Percentiles rank a stretch among this genome's conserved stretches.
phyloP scores from a whole-genome alignment of 2,888 invertebrate species.

The Phrixothrix hirtus region DNA sequence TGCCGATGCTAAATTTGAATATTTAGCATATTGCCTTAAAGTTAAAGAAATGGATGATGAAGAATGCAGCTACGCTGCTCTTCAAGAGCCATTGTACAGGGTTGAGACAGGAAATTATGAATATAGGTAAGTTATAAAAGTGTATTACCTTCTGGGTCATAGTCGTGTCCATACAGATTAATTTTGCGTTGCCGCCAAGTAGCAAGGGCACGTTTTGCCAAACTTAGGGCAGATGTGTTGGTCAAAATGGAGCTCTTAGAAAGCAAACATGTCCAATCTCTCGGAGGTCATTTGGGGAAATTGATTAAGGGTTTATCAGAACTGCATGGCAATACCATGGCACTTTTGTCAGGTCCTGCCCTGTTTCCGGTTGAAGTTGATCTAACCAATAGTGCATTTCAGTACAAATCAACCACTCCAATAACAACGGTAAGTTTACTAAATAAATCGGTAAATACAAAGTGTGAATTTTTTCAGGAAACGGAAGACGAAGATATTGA shows the following conservation, averaged over 20 bases:
- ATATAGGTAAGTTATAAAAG: conserved; percentile 68
- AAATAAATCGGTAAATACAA: not conserved
- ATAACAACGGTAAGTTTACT: conserved; percentile 47
- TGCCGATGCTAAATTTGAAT: conserved; percentile 98
- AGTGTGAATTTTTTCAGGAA: conserved; percentile 41
- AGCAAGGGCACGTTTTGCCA: conserved; percentile 83
- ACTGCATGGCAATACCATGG: conserved; percentile 66
- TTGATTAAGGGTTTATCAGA: conserved; percentile 81
- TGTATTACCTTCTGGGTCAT: not conserved
- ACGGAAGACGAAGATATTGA: conserved; percentile 63
- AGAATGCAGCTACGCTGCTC: conserved; percentile 87
- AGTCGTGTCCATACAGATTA: no score
- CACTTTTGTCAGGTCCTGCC: conserved; percentile 73
- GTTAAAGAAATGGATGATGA: conserved; percentile 99
- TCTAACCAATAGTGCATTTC: conserved; percentile 88
- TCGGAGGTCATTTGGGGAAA: conserved; percentile 81
- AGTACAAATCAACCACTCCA: conserved; percentile 73
- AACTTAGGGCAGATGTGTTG: conserved; percentile 85
- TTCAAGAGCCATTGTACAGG: conserved; percentile 95
- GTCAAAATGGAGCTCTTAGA: conserved; percentile 97
- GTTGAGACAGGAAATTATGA: conserved; percentile 99
- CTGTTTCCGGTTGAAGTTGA: conserved; percentile 97
- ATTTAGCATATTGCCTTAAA: conserved; percentile 97
- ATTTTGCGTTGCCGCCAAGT: conserved; percentile 95
- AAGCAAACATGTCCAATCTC: conserved; percentile 97